These are phyloP conservation scores for Orthonyx spaldingii DNA, from an alignment of 2,113 vertebrate species.

Conservation along the genomic window DNA sequence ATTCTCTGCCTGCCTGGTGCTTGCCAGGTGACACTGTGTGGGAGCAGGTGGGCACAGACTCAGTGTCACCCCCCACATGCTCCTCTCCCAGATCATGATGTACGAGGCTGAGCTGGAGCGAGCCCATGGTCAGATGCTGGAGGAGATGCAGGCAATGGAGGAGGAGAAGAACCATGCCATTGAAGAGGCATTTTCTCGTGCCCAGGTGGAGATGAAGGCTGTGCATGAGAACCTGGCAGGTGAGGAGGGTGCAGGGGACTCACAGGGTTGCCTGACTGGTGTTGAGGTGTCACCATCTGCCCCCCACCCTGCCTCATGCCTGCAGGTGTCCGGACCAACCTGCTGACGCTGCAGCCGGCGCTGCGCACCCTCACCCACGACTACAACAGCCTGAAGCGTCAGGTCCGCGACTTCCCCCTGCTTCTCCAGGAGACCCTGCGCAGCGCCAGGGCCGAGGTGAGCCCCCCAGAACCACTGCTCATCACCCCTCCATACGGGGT, in stretches of 20 bases:
- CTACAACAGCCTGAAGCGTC: conserved; percentile 91
- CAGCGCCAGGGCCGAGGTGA: conserved; percentile 85
- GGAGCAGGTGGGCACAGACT: background rate
- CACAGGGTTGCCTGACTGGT: accelerated
- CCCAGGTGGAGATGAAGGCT: conserved; percentile 94
- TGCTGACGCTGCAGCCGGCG: conserved; percentile 89
- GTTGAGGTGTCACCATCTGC: background rate
- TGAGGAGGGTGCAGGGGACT: background rate
- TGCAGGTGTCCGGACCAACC: conserved; percentile 88
- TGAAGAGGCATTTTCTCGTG: conserved; percentile 87
- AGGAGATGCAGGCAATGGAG: conserved; percentile 90
- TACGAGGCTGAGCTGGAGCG: conserved; percentile 89
- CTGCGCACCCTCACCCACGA: conserved; percentile 90
- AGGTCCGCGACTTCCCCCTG: conserved; percentile 90
- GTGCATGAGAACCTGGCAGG: conserved; percentile 97
- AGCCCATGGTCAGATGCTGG: conserved; percentile 86
- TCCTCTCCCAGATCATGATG: conserved; percentile 76
- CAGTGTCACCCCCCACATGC: accelerated
- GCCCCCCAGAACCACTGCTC: background rate
- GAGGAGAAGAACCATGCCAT: conserved; percentile 93
- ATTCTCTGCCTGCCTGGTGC: background rate
- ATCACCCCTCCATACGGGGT: accelerated
- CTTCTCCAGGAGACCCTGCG: conserved; percentile 86
- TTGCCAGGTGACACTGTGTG: accelerated
- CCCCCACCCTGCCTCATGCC: background rate